Evolutionary conservation across 1,140 invertebrate genomes (phyloP).

Genomic region (Stegodyphus dumicola): DNA sequence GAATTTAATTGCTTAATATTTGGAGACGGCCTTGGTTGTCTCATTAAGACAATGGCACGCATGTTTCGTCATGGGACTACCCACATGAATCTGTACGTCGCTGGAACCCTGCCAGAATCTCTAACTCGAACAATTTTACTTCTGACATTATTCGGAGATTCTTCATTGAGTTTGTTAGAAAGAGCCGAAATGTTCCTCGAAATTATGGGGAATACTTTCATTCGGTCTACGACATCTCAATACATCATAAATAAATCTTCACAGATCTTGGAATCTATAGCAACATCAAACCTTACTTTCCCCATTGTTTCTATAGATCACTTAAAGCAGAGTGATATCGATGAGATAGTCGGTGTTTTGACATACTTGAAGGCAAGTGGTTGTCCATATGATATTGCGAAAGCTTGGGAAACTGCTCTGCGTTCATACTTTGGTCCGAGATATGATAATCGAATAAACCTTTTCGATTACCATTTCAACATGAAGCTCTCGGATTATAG

Average conservation of each 20-base stretch:
- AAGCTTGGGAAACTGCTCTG: slow-evolving; percentile 36
- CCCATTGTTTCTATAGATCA: not conserved
- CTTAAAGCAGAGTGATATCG: slow-evolving; percentile 33
- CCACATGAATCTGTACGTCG: slow-evolving; percentile 31
- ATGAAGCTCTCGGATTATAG: slow-evolving; percentile 28
- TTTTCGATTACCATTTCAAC: slow-evolving; percentile 50
- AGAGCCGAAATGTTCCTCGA: slow-evolving; percentile 41
- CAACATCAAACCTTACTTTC: not conserved
- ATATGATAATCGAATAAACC: slow-evolving; percentile 31
- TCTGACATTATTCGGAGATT: slow-evolving; percentile 21
- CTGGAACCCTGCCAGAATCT: slow-evolving; percentile 10
- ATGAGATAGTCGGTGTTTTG: slow-evolving; percentile 10
- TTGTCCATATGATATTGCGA: not conserved
- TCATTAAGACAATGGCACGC: slow-evolving; percentile 39
- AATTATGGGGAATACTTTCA: slow-evolving; percentile 25
- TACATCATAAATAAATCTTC: not conserved
- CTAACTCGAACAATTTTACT: slow-evolving; percentile 18
- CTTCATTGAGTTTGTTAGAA: slow-evolving; percentile 13
- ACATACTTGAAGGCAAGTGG: slow-evolving; percentile 15
- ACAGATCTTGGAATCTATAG: not conserved
- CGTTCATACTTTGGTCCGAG: slow-evolving; percentile 19
- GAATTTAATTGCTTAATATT: slow-evolving; percentile 27
- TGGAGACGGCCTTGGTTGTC: slow-evolving; percentile 23
- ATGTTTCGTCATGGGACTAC: not conserved
- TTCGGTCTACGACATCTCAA: not conserved